Evolutionary conservation across 2,888 invertebrate genomes (phyloP), one percentile per base, ranked within the genome.

Genomic region (Mongoloraphidia duomilia): DNA sequence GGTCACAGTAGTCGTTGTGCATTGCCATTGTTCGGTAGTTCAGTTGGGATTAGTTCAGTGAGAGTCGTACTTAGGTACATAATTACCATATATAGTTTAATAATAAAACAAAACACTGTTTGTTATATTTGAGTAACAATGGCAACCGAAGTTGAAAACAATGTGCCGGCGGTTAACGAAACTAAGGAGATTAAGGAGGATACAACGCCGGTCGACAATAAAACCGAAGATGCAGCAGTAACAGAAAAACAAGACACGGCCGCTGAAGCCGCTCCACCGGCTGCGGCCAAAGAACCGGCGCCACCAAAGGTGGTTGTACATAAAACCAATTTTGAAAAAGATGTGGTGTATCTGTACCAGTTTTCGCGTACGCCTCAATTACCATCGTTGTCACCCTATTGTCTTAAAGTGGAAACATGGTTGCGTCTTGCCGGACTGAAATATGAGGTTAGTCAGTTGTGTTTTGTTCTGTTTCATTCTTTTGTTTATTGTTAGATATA

Each of bases 341-440:
- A 94, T 69, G 75, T 88, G 61, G 88, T 93, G 56, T 95, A 95
- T 73, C 73, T 95, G 66, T 92, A 92, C 70, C 94, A 94, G 71
- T 91, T 94, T 69, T 82, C 90, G 57, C 81, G 94, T 64, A 90
- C 90, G 58, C 88, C 91, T 57, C 74, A 87, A 65, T 74, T 93
- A 64, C 93, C 93, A 52, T 91, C 92, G 54, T 75, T 90, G 60
- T 93, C 92, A 57, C 90, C 92, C 51, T 93, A 86, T 70, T 92
- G 91, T 73, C 79, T 94, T 66, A 94, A 94, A 79, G 88, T 93
- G 61, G 94, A 95, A 76, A 91, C 93, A 63, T 94, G 92, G 91
- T 77, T 95, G 58, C 80, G 94, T 66, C 79, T 94, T 61, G 83
- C 85, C 63, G 89, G 85, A 65, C 77, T 93, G 67, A 90, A 88